Evolutionary conservation across 1,140 invertebrate genomes (phyloP).

Genomic region (Polyergus mexicanus): DNA sequence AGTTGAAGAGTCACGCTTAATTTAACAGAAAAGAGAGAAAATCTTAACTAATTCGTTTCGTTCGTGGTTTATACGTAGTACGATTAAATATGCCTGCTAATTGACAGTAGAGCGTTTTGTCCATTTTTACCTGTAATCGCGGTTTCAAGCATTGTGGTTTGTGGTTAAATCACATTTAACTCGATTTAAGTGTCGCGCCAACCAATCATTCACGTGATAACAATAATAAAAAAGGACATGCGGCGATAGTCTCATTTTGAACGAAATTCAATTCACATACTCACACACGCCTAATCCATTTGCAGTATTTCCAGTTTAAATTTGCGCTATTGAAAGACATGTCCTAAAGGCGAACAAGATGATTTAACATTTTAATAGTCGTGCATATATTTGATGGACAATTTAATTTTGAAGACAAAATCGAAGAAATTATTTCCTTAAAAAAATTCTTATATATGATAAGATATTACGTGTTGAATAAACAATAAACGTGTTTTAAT

Average conservation of each 20-base stretch:
- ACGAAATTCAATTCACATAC: background rate
- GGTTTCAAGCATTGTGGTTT: background rate
- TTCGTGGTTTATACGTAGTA: background rate
- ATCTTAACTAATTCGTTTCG: constrained; percentile 1
- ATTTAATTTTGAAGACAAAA: background rate
- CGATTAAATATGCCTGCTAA: background rate
- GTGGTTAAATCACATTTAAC: constrained; percentile 13
- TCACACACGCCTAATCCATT: no score
- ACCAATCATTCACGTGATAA: background rate
- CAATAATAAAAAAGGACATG: background rate
- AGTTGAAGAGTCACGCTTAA: background rate
- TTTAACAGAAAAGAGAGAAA: constrained; percentile 1
- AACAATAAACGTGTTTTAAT: background rate
- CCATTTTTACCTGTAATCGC: background rate
- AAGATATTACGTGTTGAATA: background rate
- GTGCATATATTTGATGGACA: background rate
- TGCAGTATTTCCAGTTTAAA: background rate
- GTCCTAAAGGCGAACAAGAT: background rate
- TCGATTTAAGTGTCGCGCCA: constrained; percentile 22
- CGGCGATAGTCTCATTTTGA: background rate
- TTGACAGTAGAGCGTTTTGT: constrained; percentile 18
- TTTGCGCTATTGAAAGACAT: background rate
- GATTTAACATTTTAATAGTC: background rate
- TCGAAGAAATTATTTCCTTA: background rate
- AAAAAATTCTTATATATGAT: background rate